Percentiles rank a stretch among this genome's conserved stretches.
Evolutionary conservation across 2,888 invertebrate species (phyloP).

Genomic region (Muschampia plurimacula): DNA sequence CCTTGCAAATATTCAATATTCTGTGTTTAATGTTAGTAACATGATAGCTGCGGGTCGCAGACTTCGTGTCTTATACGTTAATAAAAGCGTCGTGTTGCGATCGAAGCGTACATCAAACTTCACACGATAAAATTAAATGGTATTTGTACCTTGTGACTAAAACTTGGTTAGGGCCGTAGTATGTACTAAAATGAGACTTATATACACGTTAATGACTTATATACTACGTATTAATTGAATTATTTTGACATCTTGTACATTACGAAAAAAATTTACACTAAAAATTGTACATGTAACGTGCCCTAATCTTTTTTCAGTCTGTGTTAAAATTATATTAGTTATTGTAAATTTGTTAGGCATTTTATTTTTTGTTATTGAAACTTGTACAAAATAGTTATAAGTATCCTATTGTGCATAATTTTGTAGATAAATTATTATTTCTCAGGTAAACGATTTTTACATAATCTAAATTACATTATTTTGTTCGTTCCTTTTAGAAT

Average conservation of each 20-base stretch:
- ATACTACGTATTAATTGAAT: constrained; percentile 10
- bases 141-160: constrained; percentile 49
- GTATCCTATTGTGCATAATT: constrained; percentile 61
- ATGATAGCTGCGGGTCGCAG: constrained; percentile 68
- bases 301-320: constrained; percentile 48
- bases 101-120: constrained; percentile 38
- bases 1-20: constrained; percentile 85
- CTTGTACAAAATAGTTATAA: constrained; percentile 80
- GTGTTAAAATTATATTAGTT: constrained; percentile 64
- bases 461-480: constrained; percentile 30
- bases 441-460: constrained; percentile 30
- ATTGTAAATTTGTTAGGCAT: constrained; percentile 46
- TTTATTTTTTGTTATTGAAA: constrained; percentile 66
- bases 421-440: constrained; percentile 67
- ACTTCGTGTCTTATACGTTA: constrained; percentile 46
- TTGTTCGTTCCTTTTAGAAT: constrained; percentile 37
- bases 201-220: constrained; percentile 31
- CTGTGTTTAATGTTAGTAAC: constrained; percentile 84
- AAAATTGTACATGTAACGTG: constrained; percentile 34
- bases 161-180: constrained; percentile 56
- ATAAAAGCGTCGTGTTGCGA: constrained; percentile 37
- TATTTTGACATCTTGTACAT: constrained; percentile 29
- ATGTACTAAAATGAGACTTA: constrained; percentile 43
- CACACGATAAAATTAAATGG: constrained; percentile 37
- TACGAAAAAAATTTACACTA: constrained; percentile 22